Base-by-base conservation (phyloP, 2,888 invertebrate genomes). In the Hydroisotoma schaefferi region DNA sequence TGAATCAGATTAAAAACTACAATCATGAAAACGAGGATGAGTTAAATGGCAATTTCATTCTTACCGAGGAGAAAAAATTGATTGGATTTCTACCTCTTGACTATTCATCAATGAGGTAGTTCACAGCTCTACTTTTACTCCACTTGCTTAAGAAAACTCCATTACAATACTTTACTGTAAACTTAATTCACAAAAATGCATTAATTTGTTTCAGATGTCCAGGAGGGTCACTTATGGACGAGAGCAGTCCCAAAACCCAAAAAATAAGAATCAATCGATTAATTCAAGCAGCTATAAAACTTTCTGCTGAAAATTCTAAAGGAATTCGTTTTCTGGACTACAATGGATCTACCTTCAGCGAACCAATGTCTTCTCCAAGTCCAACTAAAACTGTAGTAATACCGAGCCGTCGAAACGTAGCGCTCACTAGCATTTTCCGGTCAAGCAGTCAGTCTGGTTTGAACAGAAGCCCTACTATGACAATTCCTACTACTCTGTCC, bases 51-150 rank as follows among this genome's bases (percentile, higher is more conserved):
- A 59, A 65, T 47, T 61, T 69, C 15, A 72, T 72, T 38, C 59
- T 72, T 2, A 69, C 70, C 10, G 72, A 72, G 56, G 72, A 72
- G 37, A 70, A 70, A 49, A 63, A 59, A 43, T 55, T 72, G 2
- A 61, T 70, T 22, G 70, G 72, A 26, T 72, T 70, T 51, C 62
- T 69, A 10, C 70, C 72, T 5, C 43, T 72, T 23, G 63, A 63
- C 26, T 65, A 56, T 33, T 56, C 64, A 44, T 22, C 56, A 56
- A 6, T 63, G 51, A 27, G 63, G 66, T n/a, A 57, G 52, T 27
- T 53, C 63, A n/a, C 55, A 56, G 63, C 63, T 58, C 55, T 63
- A 60, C 33, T 33, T 33, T 33, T 33, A 18, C 5, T 8, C 29
- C 15, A 33, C 15, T 33, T 33, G 8, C 8, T 33, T 33, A 33